Conservation (phyloP, 2,888 invertebrate species). For the Lasioglossum vierecki region DNA sequence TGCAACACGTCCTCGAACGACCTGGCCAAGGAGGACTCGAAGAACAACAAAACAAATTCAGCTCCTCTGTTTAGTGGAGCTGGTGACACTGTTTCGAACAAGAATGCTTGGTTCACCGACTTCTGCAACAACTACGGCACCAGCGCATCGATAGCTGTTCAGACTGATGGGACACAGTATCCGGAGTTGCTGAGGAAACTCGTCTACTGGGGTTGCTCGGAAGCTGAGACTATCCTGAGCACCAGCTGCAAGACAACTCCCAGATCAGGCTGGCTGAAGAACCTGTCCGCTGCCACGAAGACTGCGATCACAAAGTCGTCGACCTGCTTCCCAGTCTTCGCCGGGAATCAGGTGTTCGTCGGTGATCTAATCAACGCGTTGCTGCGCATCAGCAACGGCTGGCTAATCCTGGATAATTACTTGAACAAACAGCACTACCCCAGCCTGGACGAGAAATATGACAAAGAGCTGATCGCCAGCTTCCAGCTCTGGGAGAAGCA, state of each 20-base stretch:
- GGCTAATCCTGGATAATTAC: conserved; percentile 80
- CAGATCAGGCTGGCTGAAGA: conserved; percentile 71
- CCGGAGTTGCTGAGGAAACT: conserved; percentile 76
- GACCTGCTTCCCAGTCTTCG: conserved; percentile 77
- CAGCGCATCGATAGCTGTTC: conserved; percentile 68
- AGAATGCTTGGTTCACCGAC: conserved; percentile 73
- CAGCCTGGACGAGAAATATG: conserved; percentile 73
- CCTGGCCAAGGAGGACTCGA: conserved; percentile 65
- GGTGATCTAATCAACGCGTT: conserved; percentile 78
- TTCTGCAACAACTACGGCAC: conserved; percentile 65
- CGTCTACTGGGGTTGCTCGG: conserved; percentile 77
- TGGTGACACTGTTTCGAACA: conserved; percentile 73
- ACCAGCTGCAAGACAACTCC: conserved; percentile 47
- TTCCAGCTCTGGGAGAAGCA: conserved; percentile 77
- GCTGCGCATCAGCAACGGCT: conserved; percentile 79
- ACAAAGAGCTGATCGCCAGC: conserved; percentile 68
- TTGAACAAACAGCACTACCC: conserved; percentile 79
- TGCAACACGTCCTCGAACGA: conserved; percentile 84
- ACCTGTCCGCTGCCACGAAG: conserved; percentile 76
- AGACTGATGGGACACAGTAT: conserved; percentile 72
- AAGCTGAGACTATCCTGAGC: conserved; percentile 76
- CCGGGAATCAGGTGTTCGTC: conserved; percentile 74
- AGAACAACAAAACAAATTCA: conserved; percentile 41
- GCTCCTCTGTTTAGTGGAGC: conserved; percentile 70
- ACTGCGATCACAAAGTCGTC: conserved; percentile 79